Evolutionary conservation across 1,140 invertebrate species (phyloP), one percentile per base, ranked within the genome.

Genomic region (Palaemon carinicauda): DNA sequence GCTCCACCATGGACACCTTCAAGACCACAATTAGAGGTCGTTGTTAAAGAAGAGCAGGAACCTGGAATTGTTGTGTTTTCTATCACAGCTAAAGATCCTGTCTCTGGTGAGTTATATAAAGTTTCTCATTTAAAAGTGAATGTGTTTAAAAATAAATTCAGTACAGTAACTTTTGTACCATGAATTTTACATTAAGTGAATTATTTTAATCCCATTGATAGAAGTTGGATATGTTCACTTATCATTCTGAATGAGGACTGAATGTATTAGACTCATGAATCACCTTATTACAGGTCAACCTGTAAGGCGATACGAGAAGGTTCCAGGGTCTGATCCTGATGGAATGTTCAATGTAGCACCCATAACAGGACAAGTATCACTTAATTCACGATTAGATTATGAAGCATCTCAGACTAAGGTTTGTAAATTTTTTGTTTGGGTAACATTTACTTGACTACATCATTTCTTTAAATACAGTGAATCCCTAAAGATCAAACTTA

Each of bases 61-160:
- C 92, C 96, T n/a, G 95, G 95, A 0, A 95, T 95, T n/a, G 94
- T 94, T 0, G 90, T 96, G 1, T 91, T 96, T n/a, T 94, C 94
- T 29, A 80, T 91, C 15, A 88, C 90, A 12, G 91, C 91, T 4
- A 82, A 90, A 15, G 91, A 92, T 84, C 91, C 91, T 19, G 77
- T 91, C 21, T 77, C 88, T 85, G 86, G 88, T 89, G 19, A 12
- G 56, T 7, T 1, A 24, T 29, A 21, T 15, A 0, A 15, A 31
- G n/a, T 4, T 41, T 9, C 41, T 41, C n/a, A n/a, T n/a, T n/a
- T n/a, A n/a, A n/a, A n/a, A n/a, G 12, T 41, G 41, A 41, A 41
- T 41, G 41, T 41, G 41, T 41, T 41, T 41, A 41, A 41, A 4
- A 12, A 41, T 41, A 41, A 41, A 9, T 41, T 41, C 1, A 41